Conservation (phyloP, 2,113 vertebrate genomes). For the Petrocephalus microphthalmus region DNA sequence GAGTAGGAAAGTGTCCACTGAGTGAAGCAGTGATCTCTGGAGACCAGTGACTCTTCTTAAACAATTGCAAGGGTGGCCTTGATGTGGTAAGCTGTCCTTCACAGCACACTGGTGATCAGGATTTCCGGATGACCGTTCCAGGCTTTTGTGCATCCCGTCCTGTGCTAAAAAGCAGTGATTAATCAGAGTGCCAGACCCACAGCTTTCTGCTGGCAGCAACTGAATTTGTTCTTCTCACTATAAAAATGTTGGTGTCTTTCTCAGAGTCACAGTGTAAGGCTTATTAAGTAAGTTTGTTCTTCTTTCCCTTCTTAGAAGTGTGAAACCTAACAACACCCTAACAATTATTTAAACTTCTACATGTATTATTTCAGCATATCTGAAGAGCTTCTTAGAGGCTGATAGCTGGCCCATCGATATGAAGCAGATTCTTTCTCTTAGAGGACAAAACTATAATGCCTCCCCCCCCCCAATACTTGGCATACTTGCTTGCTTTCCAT, state of each 20-base stretch:
- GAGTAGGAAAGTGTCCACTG: not conserved
- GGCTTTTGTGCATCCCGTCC: not conserved
- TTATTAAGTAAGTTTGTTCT: not conserved
- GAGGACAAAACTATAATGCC: not conserved
- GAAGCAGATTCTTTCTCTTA: not conserved
- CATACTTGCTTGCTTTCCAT: not conserved
- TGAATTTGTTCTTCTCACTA: not conserved
- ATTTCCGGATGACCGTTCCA: not conserved
- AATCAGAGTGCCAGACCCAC: not conserved
- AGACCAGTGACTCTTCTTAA: not conserved
- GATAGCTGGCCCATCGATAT: not conserved
- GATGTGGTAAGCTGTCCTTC: not conserved
- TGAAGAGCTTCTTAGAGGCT: not conserved
- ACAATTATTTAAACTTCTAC: constrained; percentile 25
- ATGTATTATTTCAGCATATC: constrained; percentile 24
- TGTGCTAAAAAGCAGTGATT: not conserved
- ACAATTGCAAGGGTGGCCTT: not conserved
- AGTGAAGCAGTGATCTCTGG: not conserved
- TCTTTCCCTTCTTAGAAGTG: constrained; percentile 19
- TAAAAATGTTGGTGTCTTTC: not conserved
- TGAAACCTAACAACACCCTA: constrained; percentile 25
- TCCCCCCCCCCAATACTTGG: not conserved
- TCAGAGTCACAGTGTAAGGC: not conserved
- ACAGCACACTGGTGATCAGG: not conserved
- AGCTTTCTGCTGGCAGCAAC: not conserved